Base-by-base conservation (phyloP, 2,113 vertebrate genomes). In the Anolis sagrei region DNA sequence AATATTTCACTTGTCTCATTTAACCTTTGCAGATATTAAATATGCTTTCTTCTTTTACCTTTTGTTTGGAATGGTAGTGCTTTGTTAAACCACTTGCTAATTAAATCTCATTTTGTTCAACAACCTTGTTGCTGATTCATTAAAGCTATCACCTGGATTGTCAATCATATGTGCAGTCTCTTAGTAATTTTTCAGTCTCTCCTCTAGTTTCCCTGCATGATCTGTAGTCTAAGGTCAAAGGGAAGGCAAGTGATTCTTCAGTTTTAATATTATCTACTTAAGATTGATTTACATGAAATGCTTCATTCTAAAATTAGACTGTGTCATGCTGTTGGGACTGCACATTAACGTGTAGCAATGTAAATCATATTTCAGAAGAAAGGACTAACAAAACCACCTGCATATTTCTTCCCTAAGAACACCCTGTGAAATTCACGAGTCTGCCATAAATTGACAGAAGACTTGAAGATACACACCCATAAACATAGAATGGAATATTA, bases 1-100 rank as follows among this genome's bases (percentile, higher is more conserved):
- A 87, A 81, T n/a, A 2, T 48, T 81, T 48, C 32, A 36, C 44
- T 76, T 66, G 48, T 39, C n/a, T 81, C 29, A 36, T 72, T 39
- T 73, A 76, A 83, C 0, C 78, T 86, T 82, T 66, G 1, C 13
- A 1, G 70, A 10, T 18, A 80, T 25, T 73, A 68, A 82, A 76
- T 49, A 77, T 9, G 58, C 54, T 75, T 34, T 83, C 1, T 62
- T 86, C 23, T 32, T 48, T 25, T 83, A 11, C 5, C 6, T 82
- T 44, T 68, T 25, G 2, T 90, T 89, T 78, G 10, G 3, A 34
- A 2, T 68, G 0, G 14, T 3, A 14, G 9, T 48, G 48, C 8
- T 74, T 36, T 90, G 73, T 88, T 73, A 79, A 91, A 88, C 10
- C 58, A 66, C 3, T 68, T 62, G 10, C n/a, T 90, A 85, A 84